A percentile compares a stretch with the other conserved stretches of the same genome.
Conservation (phyloP, 2,113 vertebrate species). For the Eptatretus burgeri region DNA sequence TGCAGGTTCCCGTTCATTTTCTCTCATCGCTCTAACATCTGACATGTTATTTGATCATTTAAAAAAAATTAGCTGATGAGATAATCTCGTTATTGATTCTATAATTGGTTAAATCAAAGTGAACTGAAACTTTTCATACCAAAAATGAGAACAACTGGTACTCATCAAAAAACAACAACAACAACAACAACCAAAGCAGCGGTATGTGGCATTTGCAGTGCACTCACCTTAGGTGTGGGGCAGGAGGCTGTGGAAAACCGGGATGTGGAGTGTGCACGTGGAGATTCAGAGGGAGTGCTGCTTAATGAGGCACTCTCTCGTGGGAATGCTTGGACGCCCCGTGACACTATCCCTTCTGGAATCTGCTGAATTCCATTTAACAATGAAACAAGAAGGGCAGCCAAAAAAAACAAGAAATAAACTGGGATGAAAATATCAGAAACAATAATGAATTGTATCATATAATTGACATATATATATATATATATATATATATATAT, state of each 20-base stretch:
- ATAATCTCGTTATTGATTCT: no score
- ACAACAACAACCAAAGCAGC: no score
- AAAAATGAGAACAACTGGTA: no score
- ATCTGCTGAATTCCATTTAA: slow-evolving; percentile 24
- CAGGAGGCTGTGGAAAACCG: slow-evolving; percentile 93
- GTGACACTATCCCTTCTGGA: slow-evolving; percentile 93
- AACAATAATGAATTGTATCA: not conserved
- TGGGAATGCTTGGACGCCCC: slow-evolving; percentile 91
- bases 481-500: no score
- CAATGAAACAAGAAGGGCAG: no score
- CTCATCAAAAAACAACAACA: no score
- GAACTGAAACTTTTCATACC: no score
- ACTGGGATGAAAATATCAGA: slow-evolving; percentile 1
- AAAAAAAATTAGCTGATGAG: no score
- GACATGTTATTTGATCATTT: no score
- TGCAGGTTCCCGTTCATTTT: no score
- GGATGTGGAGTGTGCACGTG: slow-evolving; percentile 86
- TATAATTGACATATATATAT: not conserved
- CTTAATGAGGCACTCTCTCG: slow-evolving; percentile 91
- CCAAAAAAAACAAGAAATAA: slow-evolving; percentile 9
- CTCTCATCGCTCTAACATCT: no score
- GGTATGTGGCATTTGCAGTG: slow-evolving; percentile 11
- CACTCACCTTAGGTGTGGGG: slow-evolving; percentile 92
- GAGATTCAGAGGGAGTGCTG: slow-evolving; percentile 92
- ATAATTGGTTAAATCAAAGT: no score